Conservation (phyloP, 2,113 vertebrate genomes). For the Sminthopsis crassicaudata region DNA sequence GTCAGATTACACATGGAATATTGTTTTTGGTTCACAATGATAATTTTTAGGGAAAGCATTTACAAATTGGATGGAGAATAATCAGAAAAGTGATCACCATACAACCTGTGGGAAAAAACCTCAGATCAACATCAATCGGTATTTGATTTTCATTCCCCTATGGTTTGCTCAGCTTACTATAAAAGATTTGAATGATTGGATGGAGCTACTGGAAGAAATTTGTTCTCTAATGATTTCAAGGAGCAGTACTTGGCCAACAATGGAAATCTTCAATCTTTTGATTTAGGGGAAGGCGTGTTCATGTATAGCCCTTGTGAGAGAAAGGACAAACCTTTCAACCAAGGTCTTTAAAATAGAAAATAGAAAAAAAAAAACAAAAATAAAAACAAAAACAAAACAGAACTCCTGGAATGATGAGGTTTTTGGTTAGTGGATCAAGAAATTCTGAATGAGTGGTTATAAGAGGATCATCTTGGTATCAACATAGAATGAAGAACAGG, state of each 20-base stretch:
- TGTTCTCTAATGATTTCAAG: neutral
- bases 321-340: neutral
- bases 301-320: neutral
- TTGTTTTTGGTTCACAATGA: neutral
- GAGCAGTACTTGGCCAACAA: neutral
- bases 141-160: neutral
- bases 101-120: too few relatives aligned
- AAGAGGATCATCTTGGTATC: neutral
- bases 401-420: neutral
- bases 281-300: neutral
- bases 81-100: neutral
- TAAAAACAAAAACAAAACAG: neutral
- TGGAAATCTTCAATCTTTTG: neutral
- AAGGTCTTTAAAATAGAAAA: neutral
- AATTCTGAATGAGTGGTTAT: neutral
- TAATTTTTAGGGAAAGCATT: neutral
- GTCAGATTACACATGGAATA: neutral
- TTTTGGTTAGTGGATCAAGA: neutral
- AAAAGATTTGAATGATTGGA: neutral
- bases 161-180: neutral
- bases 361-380: neutral
- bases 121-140: neutral
- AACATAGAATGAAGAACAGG: neutral
- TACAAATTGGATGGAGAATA: neutral
- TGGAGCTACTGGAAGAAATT: neutral